These are phyloP conservation scores for roundworm (Caenorhabditis elegans) DNA, from an alignment of 1,140 invertebrate genomes.

Conservation along the genomic window DNA sequence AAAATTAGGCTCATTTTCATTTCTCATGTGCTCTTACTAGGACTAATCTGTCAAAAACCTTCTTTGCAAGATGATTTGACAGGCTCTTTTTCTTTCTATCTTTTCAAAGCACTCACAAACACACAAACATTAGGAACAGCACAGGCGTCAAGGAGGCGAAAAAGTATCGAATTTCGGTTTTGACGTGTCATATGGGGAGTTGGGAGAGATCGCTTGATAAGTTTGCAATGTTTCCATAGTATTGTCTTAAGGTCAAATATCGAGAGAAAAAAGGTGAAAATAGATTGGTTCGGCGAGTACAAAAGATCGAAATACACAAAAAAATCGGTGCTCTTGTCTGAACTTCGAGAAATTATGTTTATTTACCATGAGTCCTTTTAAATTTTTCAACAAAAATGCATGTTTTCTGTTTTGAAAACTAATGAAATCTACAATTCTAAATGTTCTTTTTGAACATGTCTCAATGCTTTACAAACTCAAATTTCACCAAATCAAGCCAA, in stretches of 20 bases:
- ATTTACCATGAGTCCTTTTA: too few species aligned
- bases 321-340: too few species aligned
- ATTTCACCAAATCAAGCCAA: too few species aligned
- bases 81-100: not conserved
- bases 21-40: not conserved
- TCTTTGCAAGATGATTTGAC: constrained; percentile 24
- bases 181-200: constrained; percentile 11
- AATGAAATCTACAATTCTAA: too few species aligned
- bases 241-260: constrained; percentile 17
- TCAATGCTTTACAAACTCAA: too few species aligned
- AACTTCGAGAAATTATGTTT: too few species aligned
- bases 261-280: not conserved
- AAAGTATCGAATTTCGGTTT: constrained; percentile 6
- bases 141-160: not conserved
- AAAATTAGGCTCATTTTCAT: not conserved
- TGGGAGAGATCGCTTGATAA: constrained; percentile 10
- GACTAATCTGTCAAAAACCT: not conserved
- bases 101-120: not conserved
- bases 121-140: constrained; percentile 13
- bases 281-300: not conserved
- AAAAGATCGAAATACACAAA: too few species aligned
- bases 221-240: not conserved
- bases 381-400: too few species aligned
- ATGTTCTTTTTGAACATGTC: too few species aligned
- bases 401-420: too few species aligned